phyloP scores from a whole-genome alignment of 2,797 vertebrate species.

The Gorsachius magnificus region DNA sequence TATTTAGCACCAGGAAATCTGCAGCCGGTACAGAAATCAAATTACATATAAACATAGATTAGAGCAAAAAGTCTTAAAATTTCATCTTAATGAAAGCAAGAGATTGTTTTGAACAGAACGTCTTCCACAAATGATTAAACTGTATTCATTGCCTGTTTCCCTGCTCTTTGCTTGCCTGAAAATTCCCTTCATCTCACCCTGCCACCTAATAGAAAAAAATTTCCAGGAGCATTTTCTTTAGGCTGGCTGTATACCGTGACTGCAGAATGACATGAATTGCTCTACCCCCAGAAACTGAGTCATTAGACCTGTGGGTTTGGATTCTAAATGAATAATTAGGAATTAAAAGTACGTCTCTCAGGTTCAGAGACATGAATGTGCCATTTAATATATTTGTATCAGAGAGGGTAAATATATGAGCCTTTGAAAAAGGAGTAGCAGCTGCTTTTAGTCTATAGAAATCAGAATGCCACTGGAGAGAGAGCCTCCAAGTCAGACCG shows the following conservation, averaged over 20 bases:
- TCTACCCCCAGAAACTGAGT: not conserved
- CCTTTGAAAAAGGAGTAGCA: not conserved
- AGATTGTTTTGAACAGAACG: not conserved
- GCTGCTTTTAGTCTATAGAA: not conserved
- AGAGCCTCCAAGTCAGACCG: not conserved
- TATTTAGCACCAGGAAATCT: not conserved
- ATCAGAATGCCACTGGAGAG: not conserved
- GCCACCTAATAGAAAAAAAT: not conserved
- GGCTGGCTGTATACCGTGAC: not conserved
- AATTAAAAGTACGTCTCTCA: not conserved
- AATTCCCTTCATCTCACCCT: not conserved
- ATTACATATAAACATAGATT: not conserved
- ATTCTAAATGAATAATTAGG: not conserved
- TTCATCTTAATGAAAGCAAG: not conserved
- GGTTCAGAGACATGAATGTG: not conserved
- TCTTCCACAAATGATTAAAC: not conserved
- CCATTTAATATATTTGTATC: not conserved
- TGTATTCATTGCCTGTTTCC: not conserved
- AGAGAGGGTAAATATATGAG: not conserved
- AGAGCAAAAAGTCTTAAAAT: not conserved
- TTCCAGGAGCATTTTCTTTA: not conserved
- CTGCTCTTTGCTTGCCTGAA: not conserved
- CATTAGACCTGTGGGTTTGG: not conserved
- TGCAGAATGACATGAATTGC: not conserved
- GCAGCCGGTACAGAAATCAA: not conserved